Percentiles rank a stretch among this genome's conserved stretches.
Conservation (phyloP, 53 echinoderm and acorn worm genomes). For the Hippasteria phrygiana region DNA sequence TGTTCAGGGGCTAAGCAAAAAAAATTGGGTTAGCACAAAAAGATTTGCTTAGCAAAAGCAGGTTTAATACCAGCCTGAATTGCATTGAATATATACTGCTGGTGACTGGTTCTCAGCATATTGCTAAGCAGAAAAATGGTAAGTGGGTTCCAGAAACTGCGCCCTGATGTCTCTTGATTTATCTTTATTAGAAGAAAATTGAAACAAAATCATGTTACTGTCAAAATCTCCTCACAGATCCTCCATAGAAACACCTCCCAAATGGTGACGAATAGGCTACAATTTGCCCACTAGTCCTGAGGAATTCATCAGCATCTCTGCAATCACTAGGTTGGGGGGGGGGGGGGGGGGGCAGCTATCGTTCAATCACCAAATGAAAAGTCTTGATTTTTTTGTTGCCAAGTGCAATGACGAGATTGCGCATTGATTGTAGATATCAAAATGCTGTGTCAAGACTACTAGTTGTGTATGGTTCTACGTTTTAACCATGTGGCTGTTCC, state of each 20-base stretch:
- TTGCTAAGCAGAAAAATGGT: neutral
- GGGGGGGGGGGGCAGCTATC: neutral
- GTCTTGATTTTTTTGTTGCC: too few relatives aligned
- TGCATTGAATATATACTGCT: neutral
- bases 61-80: neutral
- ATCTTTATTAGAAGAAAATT: neutral
- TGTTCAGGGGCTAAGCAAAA: neutral
- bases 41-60: neutral
- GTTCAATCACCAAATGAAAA: too few relatives aligned
- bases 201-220: neutral
- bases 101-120: neutral
- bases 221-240: neutral
- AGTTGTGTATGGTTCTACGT: too few relatives aligned
- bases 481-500: too few relatives aligned
- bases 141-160: too few relatives aligned
- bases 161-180: neutral
- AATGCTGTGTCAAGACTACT: too few relatives aligned
- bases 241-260: neutral
- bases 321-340: neutral
- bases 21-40: neutral
- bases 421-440: too few relatives aligned
- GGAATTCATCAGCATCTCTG: conserved; percentile 11
- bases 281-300: neutral
- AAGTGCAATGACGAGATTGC: too few relatives aligned
- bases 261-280: conserved; percentile 6